phyloP scores from a whole-genome alignment of 1,140 invertebrate species.

The Eueides isabella region DNA sequence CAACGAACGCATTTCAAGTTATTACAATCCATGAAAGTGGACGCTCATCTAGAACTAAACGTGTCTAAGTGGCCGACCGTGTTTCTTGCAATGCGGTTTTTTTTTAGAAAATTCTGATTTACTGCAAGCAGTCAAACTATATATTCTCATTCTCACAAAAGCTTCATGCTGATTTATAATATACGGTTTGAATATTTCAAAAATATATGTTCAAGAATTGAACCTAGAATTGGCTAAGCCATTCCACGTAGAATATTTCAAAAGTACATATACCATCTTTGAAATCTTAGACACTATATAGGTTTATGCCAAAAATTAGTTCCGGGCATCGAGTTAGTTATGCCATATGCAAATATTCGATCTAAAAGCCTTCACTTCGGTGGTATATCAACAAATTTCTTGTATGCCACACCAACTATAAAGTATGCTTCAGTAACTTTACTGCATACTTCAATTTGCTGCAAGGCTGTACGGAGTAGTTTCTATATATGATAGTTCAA shows the following conservation, averaged over 20 bases:
- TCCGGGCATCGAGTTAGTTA: background rate
- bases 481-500: background rate
- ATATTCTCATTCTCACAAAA: too few relatives aligned
- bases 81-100: background rate
- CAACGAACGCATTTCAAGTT: constrained; percentile 1
- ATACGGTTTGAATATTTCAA: too few relatives aligned
- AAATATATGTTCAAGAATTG: too few relatives aligned
- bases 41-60: constrained; percentile 6
- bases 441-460: background rate
- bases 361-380: background rate
- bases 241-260: too few relatives aligned
- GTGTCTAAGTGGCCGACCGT: background rate
- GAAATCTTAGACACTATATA: background rate
- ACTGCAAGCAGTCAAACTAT: background rate
- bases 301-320: background rate
- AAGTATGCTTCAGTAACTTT: constrained; percentile 8
- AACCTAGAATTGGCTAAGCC: too few relatives aligned
- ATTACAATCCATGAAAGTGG: background rate
- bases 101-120: background rate
- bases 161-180: too few relatives aligned
- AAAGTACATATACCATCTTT: background rate
- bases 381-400: background rate
- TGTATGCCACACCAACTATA: background rate
- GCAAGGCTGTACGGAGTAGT: background rate
- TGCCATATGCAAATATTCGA: background rate